These are phyloP conservation scores for Egretta garzetta DNA, from an alignment of 2,113 vertebrate species.

Conservation along the genomic window DNA sequence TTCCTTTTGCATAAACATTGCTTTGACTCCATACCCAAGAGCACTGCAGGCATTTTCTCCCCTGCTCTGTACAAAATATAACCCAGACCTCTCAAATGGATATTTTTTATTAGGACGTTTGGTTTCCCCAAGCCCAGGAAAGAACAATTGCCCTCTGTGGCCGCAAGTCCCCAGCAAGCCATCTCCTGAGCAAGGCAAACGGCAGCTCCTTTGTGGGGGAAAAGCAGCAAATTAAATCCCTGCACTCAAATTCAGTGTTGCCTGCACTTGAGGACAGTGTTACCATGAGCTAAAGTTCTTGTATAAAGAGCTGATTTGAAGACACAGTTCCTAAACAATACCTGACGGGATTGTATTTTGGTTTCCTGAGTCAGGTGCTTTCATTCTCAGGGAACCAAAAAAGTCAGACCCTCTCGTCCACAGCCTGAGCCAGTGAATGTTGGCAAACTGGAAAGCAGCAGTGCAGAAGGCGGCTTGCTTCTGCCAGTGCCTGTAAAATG, in stretches of 20 bases:
- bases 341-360: background rate
- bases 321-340: background rate
- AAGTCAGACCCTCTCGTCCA: background rate
- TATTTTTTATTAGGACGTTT: conserved; percentile 36
- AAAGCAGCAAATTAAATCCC: background rate
- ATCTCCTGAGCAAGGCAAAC: background rate
- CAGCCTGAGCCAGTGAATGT: background rate
- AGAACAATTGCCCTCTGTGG: conserved; percentile 37
- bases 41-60: conserved; percentile 41
- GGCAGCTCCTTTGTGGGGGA: background rate
- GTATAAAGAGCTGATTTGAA: background rate
- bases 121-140: background rate
- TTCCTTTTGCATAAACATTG: conserved; percentile 65
- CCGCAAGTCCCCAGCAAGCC: background rate
- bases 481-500: background rate
- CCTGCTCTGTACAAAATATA: background rate
- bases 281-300: background rate
- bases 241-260: background rate
- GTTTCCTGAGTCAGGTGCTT: background rate
- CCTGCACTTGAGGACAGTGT: background rate
- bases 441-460: background rate
- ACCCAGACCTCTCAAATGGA: conserved; percentile 31
- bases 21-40: conserved; percentile 43
- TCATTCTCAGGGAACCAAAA: background rate
- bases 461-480: background rate